Evolutionary conservation across 2,113 vertebrate species (phyloP).

Genomic region (Pollimyrus isidori): DNA sequence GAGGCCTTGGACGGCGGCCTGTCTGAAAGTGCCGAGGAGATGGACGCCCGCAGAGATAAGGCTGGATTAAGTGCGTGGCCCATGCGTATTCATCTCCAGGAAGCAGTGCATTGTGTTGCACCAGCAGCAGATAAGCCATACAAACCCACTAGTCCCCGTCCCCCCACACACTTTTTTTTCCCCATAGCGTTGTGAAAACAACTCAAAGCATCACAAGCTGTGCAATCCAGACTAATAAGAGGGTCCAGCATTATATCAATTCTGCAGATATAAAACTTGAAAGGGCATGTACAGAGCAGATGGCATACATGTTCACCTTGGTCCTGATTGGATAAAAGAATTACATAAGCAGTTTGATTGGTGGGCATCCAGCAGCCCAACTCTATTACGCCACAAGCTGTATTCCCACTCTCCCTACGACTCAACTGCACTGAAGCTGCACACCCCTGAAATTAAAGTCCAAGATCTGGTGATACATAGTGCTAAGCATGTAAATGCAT

Average conservation of each 20-base stretch:
- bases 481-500: background rate
- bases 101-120: background rate
- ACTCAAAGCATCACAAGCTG: background rate
- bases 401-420: background rate
- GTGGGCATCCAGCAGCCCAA: background rate
- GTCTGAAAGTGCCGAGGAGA: background rate
- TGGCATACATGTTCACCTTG: background rate
- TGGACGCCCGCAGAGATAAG: background rate
- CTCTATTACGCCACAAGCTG: background rate
- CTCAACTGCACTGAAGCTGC: background rate
- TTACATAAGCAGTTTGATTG: background rate
- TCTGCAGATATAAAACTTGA: background rate
- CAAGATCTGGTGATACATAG: background rate
- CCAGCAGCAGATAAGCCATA: background rate
- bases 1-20: background rate
- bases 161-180: background rate
- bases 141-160: background rate
- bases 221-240: background rate
- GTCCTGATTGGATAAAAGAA: background rate
- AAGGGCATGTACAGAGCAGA: background rate
- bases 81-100: background rate
- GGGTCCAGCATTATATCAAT: background rate
- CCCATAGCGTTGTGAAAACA: background rate
- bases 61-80: background rate
- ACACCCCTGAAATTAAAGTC: background rate